A percentile compares a stretch with the other conserved stretches of the same genome.
Conservation (phyloP, 2,888 invertebrate genomes). For the Limnephilus marmoratus region DNA sequence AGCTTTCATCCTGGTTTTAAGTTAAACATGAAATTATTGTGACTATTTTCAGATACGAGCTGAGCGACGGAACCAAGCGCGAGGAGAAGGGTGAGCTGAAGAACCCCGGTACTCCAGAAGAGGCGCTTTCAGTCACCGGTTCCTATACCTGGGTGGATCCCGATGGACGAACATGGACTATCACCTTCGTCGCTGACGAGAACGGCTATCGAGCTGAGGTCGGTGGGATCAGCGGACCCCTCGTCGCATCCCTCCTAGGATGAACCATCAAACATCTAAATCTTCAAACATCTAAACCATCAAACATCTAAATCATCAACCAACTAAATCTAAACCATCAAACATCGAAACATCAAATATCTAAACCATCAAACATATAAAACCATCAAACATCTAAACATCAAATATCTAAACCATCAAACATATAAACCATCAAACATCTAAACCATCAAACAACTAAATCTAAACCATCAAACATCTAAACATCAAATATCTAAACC, state of each 20-base stretch:
- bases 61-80: conserved; percentile 70
- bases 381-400: too few species aligned
- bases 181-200: conserved; percentile 73
- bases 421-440: background rate
- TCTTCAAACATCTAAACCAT: too few species aligned
- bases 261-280: conserved; percentile 26
- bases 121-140: conserved; percentile 70
- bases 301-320: too few species aligned
- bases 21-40: background rate
- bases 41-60: conserved; percentile 69
- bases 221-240: conserved; percentile 47
- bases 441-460: background rate
- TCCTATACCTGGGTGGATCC: conserved; percentile 69
- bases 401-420: conserved; percentile 9
- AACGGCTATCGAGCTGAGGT: conserved; percentile 71
- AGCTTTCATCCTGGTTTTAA: too few species aligned
- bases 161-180: conserved; percentile 70
- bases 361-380: conserved; percentile 16
- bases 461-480: too few species aligned
- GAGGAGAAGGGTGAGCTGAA: conserved; percentile 70
- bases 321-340: conserved; percentile 17
- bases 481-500: too few species aligned
- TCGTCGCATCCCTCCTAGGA: conserved; percentile 61
- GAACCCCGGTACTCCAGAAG: conserved; percentile 71
- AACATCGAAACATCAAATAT: background rate